Percentiles rank a stretch among this genome's conserved stretches.
Evolutionary conservation across 2,888 invertebrate genomes (phyloP).

Genomic region (Galeopsomyia nigrocyanea): DNA sequence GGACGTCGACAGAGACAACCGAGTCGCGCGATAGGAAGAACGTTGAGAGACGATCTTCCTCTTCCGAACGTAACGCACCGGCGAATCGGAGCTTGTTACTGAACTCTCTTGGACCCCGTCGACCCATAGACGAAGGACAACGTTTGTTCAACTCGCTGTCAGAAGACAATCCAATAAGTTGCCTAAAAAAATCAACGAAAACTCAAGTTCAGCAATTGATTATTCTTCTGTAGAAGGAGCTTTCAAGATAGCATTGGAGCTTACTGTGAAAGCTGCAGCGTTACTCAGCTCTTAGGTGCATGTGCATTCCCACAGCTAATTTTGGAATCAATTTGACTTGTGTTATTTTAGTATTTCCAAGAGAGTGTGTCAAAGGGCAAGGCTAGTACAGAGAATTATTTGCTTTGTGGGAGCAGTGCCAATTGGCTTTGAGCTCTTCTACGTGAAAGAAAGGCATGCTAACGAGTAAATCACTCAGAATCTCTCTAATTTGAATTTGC

Average conservation of each 20-base stretch:
- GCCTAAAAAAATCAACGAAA: too few relatives aligned
- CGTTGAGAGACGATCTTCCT: conserved; percentile 10
- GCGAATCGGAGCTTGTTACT: neutral
- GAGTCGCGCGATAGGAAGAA: neutral
- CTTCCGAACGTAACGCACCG: conserved; percentile 41
- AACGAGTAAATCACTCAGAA: conserved; percentile 19
- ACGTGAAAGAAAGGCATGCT: conserved; percentile 36
- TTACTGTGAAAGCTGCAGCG: neutral
- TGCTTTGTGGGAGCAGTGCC: conserved; percentile 57
- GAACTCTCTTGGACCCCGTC: too few relatives aligned
- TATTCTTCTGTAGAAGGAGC: neutral
- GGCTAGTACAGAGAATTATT: conserved; percentile 56
- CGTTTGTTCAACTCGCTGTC: too few relatives aligned
- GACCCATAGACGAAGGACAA: too few relatives aligned
- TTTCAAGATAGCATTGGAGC: neutral
- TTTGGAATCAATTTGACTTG: conserved; percentile 50
- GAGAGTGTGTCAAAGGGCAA: conserved; percentile 66
- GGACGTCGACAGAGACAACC: conserved; percentile 13
- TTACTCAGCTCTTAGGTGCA: conserved; percentile 41
- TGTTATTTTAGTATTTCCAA: conserved; percentile 55
- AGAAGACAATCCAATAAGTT: too few relatives aligned
- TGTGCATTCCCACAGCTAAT: conserved; percentile 48
- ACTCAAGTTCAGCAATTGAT: too few relatives aligned
- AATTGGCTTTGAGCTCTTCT: conserved; percentile 59
- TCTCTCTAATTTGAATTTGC: conserved; percentile 12